These are phyloP conservation scores for Chironomus riparius DNA, from an alignment of 2,888 invertebrate species.

Conservation along the genomic window DNA sequence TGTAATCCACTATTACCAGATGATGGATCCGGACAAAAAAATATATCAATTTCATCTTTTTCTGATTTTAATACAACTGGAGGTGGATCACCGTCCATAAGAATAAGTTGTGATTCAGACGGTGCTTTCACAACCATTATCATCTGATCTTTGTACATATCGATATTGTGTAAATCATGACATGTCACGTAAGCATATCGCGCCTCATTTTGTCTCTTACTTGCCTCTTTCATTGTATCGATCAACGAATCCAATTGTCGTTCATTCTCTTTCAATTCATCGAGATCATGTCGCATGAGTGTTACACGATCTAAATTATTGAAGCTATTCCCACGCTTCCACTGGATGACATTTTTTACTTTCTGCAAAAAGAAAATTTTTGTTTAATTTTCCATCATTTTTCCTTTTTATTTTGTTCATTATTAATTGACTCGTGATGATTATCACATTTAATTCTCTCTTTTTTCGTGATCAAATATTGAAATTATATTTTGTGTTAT, in stretches of 20 bases:
- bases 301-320: slow-evolving; percentile 12
- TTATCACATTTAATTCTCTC: not conserved
- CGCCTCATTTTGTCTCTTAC: slow-evolving; percentile 4
- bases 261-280: slow-evolving; percentile 65
- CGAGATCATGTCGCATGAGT: slow-evolving; percentile 51
- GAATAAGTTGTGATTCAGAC: slow-evolving; percentile 73
- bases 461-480: not conserved
- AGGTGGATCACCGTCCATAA: slow-evolving; percentile 37
- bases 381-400: not conserved
- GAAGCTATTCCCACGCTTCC: slow-evolving; percentile 65
- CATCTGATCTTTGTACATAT: slow-evolving; percentile 75
- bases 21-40: slow-evolving; percentile 76
- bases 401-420: not conserved
- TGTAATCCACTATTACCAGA: slow-evolving; percentile 2
- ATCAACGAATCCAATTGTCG: slow-evolving; percentile 66
- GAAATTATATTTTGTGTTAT: too few relatives aligned
- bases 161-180: slow-evolving; percentile 78
- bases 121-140: slow-evolving; percentile 96
- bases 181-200: slow-evolving; percentile 83
- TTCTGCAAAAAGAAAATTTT: slow-evolving; percentile 42
- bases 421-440: not conserved
- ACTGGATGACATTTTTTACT: slow-evolving; percentile 95
- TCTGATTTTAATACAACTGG: slow-evolving; percentile 82
- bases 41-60: slow-evolving; percentile 89
- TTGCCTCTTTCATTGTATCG: slow-evolving; percentile 47